phyloP scores from a whole-genome alignment of 2,888 invertebrate genomes.

The Melanotus villosus region DNA sequence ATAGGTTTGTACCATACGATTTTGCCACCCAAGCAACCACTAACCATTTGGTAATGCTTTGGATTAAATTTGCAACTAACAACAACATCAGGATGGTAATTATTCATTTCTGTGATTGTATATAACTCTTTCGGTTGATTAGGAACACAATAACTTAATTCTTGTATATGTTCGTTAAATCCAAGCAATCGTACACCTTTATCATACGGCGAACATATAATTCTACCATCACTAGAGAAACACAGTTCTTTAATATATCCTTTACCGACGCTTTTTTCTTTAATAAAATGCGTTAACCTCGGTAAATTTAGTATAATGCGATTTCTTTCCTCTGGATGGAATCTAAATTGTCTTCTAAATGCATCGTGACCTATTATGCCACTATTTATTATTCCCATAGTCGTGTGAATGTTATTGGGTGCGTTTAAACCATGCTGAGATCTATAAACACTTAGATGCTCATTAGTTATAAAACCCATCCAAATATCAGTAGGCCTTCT shows the following conservation, averaged over 20 bases:
- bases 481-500: constrained; percentile 63
- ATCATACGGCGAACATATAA: constrained; percentile 92
- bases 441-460: constrained; percentile 57
- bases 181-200: constrained; percentile 89
- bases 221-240: constrained; percentile 90
- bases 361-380: constrained; percentile 62
- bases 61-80: constrained; percentile 94
- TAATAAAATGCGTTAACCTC: constrained; percentile 85
- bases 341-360: constrained; percentile 59
- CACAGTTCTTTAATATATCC: constrained; percentile 95
- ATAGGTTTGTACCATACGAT: constrained; percentile 91
- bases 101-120: constrained; percentile 78
- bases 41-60: constrained; percentile 86
- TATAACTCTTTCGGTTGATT: constrained; percentile 70
- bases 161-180: constrained; percentile 83
- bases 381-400: constrained; percentile 64
- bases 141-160: constrained; percentile 80
- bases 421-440: constrained; percentile 46
- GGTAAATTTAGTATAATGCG: constrained; percentile 80
- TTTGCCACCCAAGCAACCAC: constrained; percentile 91
- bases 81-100: constrained; percentile 87
- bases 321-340: constrained; percentile 61
- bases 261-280: constrained; percentile 90
- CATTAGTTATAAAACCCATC: constrained; percentile 65
- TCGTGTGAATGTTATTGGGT: constrained; percentile 54